Evolutionary conservation across 1,140 invertebrate species (phyloP).

Genomic region (Rhagoletis zephyria): DNA sequence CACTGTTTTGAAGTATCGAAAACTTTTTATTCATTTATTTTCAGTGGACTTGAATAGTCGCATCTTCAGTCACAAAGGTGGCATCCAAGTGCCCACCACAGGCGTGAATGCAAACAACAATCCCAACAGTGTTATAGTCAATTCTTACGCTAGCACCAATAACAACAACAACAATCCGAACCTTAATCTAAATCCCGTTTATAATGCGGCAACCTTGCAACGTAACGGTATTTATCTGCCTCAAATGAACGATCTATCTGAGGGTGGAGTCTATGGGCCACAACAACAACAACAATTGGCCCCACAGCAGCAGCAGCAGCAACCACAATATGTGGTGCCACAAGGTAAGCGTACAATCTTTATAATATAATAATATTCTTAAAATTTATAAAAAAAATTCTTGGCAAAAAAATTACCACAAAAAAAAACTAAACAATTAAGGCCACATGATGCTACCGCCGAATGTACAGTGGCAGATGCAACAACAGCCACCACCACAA

Average conservation of each 20-base stretch:
- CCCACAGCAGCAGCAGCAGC: constrained; percentile 59
- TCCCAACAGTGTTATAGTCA: not conserved
- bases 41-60: constrained; percentile 73
- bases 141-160: not conserved
- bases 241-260: constrained; percentile 34
- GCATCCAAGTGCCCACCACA: constrained; percentile 74
- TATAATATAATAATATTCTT: not conserved
- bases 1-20: not conserved
- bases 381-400: not conserved
- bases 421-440: not conserved
- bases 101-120: constrained; percentile 48
- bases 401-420: not conserved
- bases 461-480: constrained; percentile 60
- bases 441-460: constrained; percentile 53
- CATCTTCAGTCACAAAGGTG: constrained; percentile 81
- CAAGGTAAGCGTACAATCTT: constrained; percentile 19
- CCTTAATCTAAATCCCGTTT: constrained; percentile 62
- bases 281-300: constrained; percentile 59
- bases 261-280: constrained; percentile 38
- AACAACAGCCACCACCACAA: constrained; percentile 57
- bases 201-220: constrained; percentile 64
- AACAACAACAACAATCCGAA: constrained; percentile 36
- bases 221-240: constrained; percentile 65
- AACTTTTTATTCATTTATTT: constrained; percentile 61
- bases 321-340: constrained; percentile 58